Evolutionary conservation across 2,797 vertebrate genomes (phyloP), one percentile per base, ranked within the genome.

Genomic region (Staurois parvus): DNA sequence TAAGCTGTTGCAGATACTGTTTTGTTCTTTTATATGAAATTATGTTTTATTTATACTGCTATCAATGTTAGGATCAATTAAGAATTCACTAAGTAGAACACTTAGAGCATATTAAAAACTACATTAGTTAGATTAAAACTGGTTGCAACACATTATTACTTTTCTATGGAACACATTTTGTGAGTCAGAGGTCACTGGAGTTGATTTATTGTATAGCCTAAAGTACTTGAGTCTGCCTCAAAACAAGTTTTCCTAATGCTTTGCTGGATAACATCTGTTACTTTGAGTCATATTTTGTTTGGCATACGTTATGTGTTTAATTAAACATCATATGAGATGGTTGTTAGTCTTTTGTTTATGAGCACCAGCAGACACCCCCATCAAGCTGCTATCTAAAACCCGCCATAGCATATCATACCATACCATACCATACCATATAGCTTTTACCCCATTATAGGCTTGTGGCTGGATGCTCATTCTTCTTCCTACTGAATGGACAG

Each of bases 171-270:
- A 75, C 56, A 52, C 30, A 62, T 52, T 70, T 62, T 76, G 13
- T 81, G 66, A 81, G 76, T 81, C 64, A 76, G 32, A 77, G 72
- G 59, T 75, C 62, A 76, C 52, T 75, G 77, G 72, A 76, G 78
- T 70, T 85, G 77, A 75, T 81, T 69, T 70, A 81, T 70, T 45
- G 28, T 70, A 37, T 37, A 45, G 66, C 45, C 72, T 81, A 48
- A 85, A 81, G 76, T 64, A 45, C 76, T 73, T 67, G 62, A 3
- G 48, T 37, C 42, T 28, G 75, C 34, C 68, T 37, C 72, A 42
- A 83, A 74, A 74, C 56, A 79, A 81, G 77, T 85, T 81, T 59
- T 74, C n/a, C 56, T 30, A 80, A 76, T 80, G 84, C 81, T 85
- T 40, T 81, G 62, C 56, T 69, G 72, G 40, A 52, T 24, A 42